Base-by-base conservation (phyloP, 30 jellyfish, hydroid and myxozoan genomes). In the Aurelia sp. region DNA sequence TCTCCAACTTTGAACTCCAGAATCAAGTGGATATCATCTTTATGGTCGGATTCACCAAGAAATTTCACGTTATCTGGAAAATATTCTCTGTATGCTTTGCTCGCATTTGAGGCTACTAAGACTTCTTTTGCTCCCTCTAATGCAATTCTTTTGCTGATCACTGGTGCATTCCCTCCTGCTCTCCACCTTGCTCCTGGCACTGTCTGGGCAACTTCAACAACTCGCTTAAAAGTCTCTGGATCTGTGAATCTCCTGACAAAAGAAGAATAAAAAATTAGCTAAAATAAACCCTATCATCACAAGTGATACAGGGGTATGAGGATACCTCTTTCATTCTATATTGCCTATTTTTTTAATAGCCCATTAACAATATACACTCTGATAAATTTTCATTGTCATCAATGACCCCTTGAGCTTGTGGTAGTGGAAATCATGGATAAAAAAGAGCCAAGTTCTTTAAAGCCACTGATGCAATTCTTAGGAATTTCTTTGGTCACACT, bases 91-190 rank as follows among this genome's bases (percentile, higher is more conserved):
- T 88, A 81, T 15, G 69, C 78, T 0, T 71, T 74, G 21, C 97
- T 81, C 15, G 96, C 98, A 52, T 84, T 89, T 60, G 98, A 90
- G 50, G 92, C 98, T 4, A 93, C 78, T 2, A 87, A 61, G 38
- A 88, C 82, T 19, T 92, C 79, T 48, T 72, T 58, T 16, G 88
- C 75, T 17, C 98, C 98, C 67, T 93, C 98, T n/a, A 75, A 41
- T n/a, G 88, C 35, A 10, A 93, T 63, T 38, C 98, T 38, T 17
- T 79, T 84, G 65, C 97, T 83, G 44, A 93, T 93, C 68, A 93
- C 95, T 6, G 98, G 98, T 3, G 97, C 98, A 88, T 93, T 93
- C 59, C 98, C 98, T 16, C 98, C 98, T 15, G 91, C 91, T 51
- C 91, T 88, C 98, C 97, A 93, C 41, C 90, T 69, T 4, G 74